Evolutionary conservation across 2,113 vertebrate species (phyloP).

Genomic region (Menura novaehollandiae): DNA sequence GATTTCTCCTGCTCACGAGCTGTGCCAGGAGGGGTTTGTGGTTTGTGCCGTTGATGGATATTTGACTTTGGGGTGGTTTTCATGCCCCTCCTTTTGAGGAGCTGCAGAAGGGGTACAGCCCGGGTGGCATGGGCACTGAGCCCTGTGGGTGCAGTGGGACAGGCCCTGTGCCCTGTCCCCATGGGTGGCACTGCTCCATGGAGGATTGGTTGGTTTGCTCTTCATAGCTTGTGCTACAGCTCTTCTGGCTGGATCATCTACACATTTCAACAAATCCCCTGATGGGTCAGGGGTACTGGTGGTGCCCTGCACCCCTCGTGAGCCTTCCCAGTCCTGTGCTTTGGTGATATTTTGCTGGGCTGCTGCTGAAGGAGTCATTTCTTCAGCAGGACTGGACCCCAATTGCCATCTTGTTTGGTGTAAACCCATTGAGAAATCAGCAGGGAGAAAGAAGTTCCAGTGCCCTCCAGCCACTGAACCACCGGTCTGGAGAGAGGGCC

Average conservation of each 20-base stretch:
- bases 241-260: neutral
- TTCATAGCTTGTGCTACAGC: neutral
- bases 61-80: neutral
- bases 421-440: neutral
- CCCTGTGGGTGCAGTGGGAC: neutral
- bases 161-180: neutral
- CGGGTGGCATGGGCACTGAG: accelerated
- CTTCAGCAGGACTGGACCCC: neutral
- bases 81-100: neutral
- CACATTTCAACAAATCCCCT: neutral
- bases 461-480: neutral
- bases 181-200: neutral
- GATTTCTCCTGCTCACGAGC: neutral
- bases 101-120: neutral
- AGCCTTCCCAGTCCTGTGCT: neutral
- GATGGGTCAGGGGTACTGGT: too few relatives aligned
- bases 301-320: neutral
- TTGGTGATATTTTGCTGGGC: neutral
- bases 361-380: neutral
- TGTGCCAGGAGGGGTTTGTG: neutral
- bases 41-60: neutral
- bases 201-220: neutral
- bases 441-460: neutral
- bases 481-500: neutral
- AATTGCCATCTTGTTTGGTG: neutral